Conservation (phyloP, 2,113 vertebrate genomes). For the Silurus meridionalis region DNA sequence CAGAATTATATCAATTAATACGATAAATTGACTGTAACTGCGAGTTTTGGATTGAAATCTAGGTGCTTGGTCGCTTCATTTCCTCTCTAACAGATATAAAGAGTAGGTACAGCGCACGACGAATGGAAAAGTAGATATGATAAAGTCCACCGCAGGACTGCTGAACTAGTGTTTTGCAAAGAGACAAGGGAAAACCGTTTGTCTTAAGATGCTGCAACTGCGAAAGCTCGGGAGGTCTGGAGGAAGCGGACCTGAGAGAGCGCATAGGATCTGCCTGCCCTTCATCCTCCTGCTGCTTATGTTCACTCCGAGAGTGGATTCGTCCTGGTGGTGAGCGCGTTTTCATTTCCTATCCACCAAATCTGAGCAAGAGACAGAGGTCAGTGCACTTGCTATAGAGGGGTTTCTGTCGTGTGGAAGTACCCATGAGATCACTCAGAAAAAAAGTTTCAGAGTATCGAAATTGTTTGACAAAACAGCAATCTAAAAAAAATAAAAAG, state of each 20-base stretch:
- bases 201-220: conserved; percentile 21
- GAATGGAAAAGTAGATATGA: not conserved
- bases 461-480: not conserved
- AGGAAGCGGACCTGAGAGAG: conserved; percentile 43
- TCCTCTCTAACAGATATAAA: not conserved
- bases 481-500: not conserved
- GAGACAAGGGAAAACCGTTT: not conserved
- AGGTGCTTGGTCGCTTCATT: not conserved
- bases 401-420: not conserved
- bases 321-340: conserved; percentile 90
- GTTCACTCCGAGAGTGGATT: conserved; percentile 86
- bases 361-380: not conserved
- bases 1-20: not conserved
- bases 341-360: not conserved
- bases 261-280: conserved; percentile 68
- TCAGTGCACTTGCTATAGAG: not conserved
- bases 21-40: not conserved
- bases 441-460: not conserved
- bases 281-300: conserved; percentile 82
- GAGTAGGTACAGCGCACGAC: not conserved
- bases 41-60: not conserved
- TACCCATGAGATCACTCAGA: not conserved
- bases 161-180: not conserved
- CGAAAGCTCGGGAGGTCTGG: not conserved
- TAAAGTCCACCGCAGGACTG: not conserved